phyloP scores from a whole-genome alignment of 2,113 vertebrate species.

The Romanogobio albipinnatus region DNA sequence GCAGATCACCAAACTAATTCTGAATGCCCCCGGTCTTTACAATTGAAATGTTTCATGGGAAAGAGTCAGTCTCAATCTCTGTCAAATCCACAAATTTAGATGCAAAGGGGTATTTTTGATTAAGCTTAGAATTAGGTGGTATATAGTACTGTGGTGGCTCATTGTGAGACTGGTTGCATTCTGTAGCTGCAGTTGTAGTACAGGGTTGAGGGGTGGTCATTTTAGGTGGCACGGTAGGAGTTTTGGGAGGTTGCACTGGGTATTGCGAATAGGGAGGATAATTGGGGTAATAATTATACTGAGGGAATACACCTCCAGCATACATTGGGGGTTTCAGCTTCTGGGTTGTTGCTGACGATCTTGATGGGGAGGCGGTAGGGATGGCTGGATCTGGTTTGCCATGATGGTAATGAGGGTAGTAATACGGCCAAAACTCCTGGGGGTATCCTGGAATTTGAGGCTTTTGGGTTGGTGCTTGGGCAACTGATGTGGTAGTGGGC shows the following conservation, averaged over 20 bases:
- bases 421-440: not conserved
- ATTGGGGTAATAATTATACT: not conserved
- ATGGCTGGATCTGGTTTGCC: not conserved
- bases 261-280: not conserved
- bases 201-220: slow-evolving; percentile 20
- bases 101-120: not conserved
- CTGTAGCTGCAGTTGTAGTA: not conserved
- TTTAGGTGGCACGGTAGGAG: not conserved
- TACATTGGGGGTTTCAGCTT: not conserved
- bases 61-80: not conserved
- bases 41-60: not conserved
- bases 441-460: not conserved
- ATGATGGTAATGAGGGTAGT: not conserved
- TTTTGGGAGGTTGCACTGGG: not conserved
- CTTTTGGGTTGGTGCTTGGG: not conserved
- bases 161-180: not conserved
- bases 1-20: not conserved
- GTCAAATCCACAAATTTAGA: not conserved
- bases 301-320: not conserved
- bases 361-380: not conserved
- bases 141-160: not conserved
- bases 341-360: not conserved
- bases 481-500: not conserved
- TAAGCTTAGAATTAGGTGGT: not conserved
- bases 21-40: no score